Base-by-base conservation (phyloP, 2,888 invertebrate genomes). In the Trachelus stipa region DNA sequence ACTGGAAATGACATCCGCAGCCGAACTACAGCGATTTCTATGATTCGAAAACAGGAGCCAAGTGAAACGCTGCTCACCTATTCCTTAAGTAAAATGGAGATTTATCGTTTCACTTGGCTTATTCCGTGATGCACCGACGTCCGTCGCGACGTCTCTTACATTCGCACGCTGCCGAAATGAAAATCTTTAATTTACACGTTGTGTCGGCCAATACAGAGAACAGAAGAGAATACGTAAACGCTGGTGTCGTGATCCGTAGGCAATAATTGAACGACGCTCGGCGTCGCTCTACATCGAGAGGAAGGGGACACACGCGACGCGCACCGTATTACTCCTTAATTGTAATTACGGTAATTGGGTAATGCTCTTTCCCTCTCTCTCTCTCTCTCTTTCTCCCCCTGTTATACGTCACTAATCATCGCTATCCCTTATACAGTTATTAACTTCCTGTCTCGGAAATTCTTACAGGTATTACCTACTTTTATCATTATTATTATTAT, bases 111-210 rank as follows among this genome's bases (percentile, higher is more conserved):
- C 85, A 78, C 80, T 82, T 74, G 78, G 84, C 79, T 85, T 81
- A 84, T 81, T 83, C 77, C 80, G 81, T 77, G 6, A 6, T 6
- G 40, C 15, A 77, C 4, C 35, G n/a, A 12, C 77, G 37, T 91
- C 88, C 87, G 87, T 90, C 87, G 90, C 90, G 82, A 79, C 85
- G 87, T 85, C 40, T 1, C 12, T 30, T 69, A 30, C 88, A 86
- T 86, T 77, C 85, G 84, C 85, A 75, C 81, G 76, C 73, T 75
- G 76, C 79, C 76, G 79, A 84, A 86, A 84, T 80, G 15, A 81
- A 83, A 81, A 82, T 79, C 80, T 82, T 79, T 79, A 79, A 83
- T 86, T 83, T 82, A 68, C 56, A n/a, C 69, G 12, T 31, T 79
- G 81, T 78, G 73, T 15, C 40, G 6, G 15, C 6, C 15, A 15